A percentile compares a stretch with the other conserved stretches of the same genome.
phyloP scores from a whole-genome alignment of 2,797 vertebrate species.

The Sphenodon punctatus region DNA sequence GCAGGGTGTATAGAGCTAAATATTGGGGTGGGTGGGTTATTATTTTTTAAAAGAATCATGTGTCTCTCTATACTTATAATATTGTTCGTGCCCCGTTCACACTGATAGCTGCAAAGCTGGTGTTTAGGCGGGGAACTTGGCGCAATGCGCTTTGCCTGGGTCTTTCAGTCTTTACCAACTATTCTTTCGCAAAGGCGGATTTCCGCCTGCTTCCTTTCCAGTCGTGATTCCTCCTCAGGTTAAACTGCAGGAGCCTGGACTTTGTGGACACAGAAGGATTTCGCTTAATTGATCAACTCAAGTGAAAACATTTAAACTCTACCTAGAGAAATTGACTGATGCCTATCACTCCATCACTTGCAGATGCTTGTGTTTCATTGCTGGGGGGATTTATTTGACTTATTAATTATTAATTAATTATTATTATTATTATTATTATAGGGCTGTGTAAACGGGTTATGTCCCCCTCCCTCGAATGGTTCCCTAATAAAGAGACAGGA shows the following conservation, averaged over 20 bases:
- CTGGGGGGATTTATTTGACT: not conserved
- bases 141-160: not conserved
- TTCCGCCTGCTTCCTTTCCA: not conserved
- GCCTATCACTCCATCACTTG: slow-evolving; percentile 24
- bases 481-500: slow-evolving; percentile 47
- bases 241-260: not conserved
- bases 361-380: not conserved
- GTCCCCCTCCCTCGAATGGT: not conserved
- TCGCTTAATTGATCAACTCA: slow-evolving; percentile 56
- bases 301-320: not conserved
- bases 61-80: not conserved
- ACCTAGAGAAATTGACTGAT: slow-evolving; percentile 32
- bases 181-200: not conserved
- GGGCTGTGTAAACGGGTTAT: not conserved
- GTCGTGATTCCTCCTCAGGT: not conserved
- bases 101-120: not conserved
- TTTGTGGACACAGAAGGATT: slow-evolving; percentile 7
- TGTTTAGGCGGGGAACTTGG: no score
- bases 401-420: no score
- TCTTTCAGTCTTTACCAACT: no score
- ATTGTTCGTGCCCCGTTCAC: no score
- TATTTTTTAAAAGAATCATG: no score
- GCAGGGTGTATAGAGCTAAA: no score
- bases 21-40: no score
- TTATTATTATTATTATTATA: no score